Evolutionary conservation across 2,797 vertebrate genomes (phyloP).

Genomic region (Mormyrops attenuatus): DNA sequence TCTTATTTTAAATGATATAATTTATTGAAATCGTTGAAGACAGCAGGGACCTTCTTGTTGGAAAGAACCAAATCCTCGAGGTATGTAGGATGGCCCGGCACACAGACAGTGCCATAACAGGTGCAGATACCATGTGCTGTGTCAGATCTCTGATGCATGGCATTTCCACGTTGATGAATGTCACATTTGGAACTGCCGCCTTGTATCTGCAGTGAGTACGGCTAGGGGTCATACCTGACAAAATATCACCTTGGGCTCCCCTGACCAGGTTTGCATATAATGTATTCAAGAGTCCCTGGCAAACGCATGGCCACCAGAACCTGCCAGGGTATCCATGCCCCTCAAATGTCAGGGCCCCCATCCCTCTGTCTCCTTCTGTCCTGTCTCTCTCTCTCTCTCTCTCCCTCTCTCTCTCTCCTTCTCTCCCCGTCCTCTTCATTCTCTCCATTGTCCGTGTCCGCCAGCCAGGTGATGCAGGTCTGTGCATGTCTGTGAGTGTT

Average conservation of each 20-base stretch:
- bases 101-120: slow-evolving; percentile 34
- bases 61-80: slow-evolving; percentile 25
- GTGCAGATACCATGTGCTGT: slow-evolving; percentile 7
- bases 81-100: slow-evolving; percentile 29
- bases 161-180: slow-evolving; percentile 23
- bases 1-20: slow-evolving; percentile 22
- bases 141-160: slow-evolving; percentile 21
- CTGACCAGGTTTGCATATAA: not conserved
- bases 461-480: slow-evolving; percentile 21
- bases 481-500: slow-evolving; percentile 20
- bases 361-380: not conserved
- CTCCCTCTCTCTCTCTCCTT: not conserved
- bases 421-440: not conserved
- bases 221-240: not conserved
- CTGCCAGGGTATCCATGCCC: not conserved
- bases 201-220: not conserved
- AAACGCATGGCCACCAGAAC: not conserved
- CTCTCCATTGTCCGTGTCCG: slow-evolving; percentile 3
- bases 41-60: slow-evolving; percentile 22
- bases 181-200: not conserved
- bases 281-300: not conserved
- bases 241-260: not conserved
- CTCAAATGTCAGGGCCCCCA: not conserved
- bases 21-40: slow-evolving; percentile 7
- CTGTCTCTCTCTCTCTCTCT: not conserved